These are phyloP conservation scores for Falco peregrinus DNA, from an alignment of 2,797 vertebrate species.

Conservation along the genomic window DNA sequence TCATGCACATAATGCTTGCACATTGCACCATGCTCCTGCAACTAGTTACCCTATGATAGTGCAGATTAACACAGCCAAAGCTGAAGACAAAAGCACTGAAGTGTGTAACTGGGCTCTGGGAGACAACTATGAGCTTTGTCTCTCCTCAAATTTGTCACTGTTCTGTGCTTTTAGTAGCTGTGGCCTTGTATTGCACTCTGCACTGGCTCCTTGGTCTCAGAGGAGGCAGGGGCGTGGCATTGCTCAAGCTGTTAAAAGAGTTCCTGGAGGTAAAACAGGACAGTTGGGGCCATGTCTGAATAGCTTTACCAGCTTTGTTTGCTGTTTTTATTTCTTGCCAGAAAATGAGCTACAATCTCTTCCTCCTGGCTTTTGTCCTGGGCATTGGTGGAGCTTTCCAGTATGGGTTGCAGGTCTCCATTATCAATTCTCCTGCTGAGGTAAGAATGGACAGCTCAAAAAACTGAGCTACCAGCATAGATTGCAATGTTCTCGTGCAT, in stretches of 20 bases:
- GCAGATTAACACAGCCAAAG: neutral
- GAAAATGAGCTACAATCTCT: slow-evolving; percentile 79
- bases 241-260: neutral
- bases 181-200: neutral
- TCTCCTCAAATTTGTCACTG: neutral
- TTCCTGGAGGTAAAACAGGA: neutral
- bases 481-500: neutral
- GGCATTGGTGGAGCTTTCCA: slow-evolving; percentile 85
- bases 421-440: slow-evolving; percentile 84
- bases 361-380: slow-evolving; percentile 77
- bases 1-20: neutral
- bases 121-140: neutral
- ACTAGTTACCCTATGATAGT: neutral
- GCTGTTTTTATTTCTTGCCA: slow-evolving; percentile 22
- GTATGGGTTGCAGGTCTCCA: slow-evolving; percentile 79
- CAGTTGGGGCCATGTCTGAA: neutral
- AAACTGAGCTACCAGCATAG: neutral
- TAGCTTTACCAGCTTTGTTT: neutral
- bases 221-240: neutral
- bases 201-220: fast-evolving
- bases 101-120: slow-evolving; percentile 11
- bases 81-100: slow-evolving; percentile 27
- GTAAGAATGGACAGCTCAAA: slow-evolving; percentile 68
- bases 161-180: neutral
- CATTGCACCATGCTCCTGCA: neutral